Evolutionary conservation across 2,888 invertebrate genomes (phyloP), one percentile per base, ranked within the genome.

Genomic region (Ophioninae sp.): DNA sequence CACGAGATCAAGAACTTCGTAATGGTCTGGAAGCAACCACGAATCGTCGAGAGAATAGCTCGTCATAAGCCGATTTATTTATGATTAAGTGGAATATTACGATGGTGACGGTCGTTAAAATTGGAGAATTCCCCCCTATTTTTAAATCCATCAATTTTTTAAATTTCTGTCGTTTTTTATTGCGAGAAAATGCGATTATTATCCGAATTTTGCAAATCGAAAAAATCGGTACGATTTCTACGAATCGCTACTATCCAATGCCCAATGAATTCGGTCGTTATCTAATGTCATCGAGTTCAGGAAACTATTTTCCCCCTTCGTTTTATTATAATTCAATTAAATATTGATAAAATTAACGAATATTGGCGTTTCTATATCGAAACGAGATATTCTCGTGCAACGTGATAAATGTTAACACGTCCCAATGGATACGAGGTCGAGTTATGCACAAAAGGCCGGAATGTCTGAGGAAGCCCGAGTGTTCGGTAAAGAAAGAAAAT

Each of bases 31-130:
- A 78, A 81, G 75, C 81, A 80, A 81, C 77, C 61, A 69, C 13
- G 37, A 71, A 39, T 75, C n/a, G 51, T 20, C 56, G 44, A 39
- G 68, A 65, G 71, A 56, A 65, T 39, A 22, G 73, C 51, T 22
- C 56, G 59, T 69, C 65, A 65, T 75, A 76, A 82, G 75, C 67
- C 71, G 79, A 82, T 79, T 82, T 79, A 79, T 82, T 82, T 73
- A 74, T 68, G 73, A 83, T 73, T 68, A 83, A 77, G 80, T 80
- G 77, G 73, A 76, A 69, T 63, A 58, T 56, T 64, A 20, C 44
- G 51, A 69, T 51, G 41, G 63, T 63, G 30, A 71, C 22, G 51
- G 39, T 69, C 74, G 72, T 67, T 65, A 56, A 44, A 20, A 58
- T 65, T 17, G 51, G 51, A 3, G 17, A 51, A 51, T 5, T 3